phyloP scores from a whole-genome alignment of 1,140 invertebrate genomes.

The Sogatella furcifera region DNA sequence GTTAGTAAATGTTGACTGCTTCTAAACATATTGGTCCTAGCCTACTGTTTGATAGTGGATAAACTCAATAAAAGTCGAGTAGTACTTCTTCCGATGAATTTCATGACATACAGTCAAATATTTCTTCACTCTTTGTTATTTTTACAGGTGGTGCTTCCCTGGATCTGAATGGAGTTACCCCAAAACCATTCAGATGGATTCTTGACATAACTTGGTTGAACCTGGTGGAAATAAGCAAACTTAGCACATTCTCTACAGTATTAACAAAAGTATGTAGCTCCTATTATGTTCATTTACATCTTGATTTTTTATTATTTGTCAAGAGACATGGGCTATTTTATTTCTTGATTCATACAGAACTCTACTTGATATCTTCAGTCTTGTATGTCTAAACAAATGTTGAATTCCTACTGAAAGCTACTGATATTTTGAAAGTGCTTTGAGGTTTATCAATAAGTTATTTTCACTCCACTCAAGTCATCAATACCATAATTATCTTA shows the following conservation, averaged over 20 bases:
- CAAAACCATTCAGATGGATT: conserved; percentile 93
- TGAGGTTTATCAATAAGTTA: too few relatives aligned
- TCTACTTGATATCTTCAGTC: too few relatives aligned
- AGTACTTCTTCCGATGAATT: neutral
- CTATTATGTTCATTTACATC: too few relatives aligned
- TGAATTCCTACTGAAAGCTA: too few relatives aligned
- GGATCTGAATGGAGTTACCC: conserved; percentile 82
- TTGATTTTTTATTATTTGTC: too few relatives aligned
- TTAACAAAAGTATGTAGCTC: conserved; percentile 51
- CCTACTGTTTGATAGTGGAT: neutral
- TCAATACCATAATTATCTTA: too few relatives aligned
- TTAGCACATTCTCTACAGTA: conserved; percentile 71
- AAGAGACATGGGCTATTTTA: too few relatives aligned
- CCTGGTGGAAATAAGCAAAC: conserved; percentile 85
- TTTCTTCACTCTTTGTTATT: neutral
- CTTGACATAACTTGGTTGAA: conserved; percentile 94
- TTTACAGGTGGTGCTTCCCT: conserved; percentile 72
- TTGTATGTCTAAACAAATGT: too few relatives aligned
- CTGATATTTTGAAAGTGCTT: too few relatives aligned
- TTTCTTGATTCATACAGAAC: too few relatives aligned
- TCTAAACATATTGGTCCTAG: neutral
- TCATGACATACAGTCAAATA: neutral
- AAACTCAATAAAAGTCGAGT: neutral
- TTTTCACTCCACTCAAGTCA: too few relatives aligned
- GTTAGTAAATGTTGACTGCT: too few relatives aligned